Evolutionary conservation across 1,140 invertebrate species (phyloP).

Genomic region (Copidosoma floridanum): DNA sequence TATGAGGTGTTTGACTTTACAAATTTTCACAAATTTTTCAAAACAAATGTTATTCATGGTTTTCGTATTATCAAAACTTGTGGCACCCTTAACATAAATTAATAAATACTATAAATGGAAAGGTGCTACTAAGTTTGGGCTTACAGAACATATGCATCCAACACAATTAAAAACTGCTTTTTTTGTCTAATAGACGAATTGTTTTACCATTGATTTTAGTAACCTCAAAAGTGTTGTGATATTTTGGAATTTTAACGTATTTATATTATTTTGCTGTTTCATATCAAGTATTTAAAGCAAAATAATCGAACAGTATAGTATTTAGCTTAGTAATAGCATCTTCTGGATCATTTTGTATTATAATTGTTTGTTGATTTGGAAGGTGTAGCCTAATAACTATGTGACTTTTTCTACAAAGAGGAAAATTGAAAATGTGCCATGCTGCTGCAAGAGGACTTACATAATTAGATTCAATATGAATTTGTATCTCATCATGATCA

Average conservation of each 20-base stretch:
- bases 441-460: too few species aligned
- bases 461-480: too few species aligned
- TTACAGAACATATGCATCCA: conserved; percentile 19
- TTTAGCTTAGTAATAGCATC: background rate
- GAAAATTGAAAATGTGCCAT: too few species aligned
- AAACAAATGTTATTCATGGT: conserved; percentile 17
- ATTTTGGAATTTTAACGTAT: background rate
- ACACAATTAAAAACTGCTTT: background rate
- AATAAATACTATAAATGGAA: conserved; percentile 36
- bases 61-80: conserved; percentile 1
- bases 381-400: too few species aligned
- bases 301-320: conserved; percentile 13
- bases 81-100: conserved; percentile 11
- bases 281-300: conserved; percentile 4
- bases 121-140: conserved; percentile 30
- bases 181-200: conserved; percentile 17
- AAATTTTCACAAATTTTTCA: conserved; percentile 3
- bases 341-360: background rate
- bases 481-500: too few species aligned
- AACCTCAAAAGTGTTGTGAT: background rate
- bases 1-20: background rate
- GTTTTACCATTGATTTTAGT: background rate
- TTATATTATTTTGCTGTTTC: background rate
- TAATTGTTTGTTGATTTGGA: too few species aligned
- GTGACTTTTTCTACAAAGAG: too few species aligned